Evolutionary conservation across 2,888 invertebrate species (phyloP).

Genomic region (Coenonympha arcania): DNA sequence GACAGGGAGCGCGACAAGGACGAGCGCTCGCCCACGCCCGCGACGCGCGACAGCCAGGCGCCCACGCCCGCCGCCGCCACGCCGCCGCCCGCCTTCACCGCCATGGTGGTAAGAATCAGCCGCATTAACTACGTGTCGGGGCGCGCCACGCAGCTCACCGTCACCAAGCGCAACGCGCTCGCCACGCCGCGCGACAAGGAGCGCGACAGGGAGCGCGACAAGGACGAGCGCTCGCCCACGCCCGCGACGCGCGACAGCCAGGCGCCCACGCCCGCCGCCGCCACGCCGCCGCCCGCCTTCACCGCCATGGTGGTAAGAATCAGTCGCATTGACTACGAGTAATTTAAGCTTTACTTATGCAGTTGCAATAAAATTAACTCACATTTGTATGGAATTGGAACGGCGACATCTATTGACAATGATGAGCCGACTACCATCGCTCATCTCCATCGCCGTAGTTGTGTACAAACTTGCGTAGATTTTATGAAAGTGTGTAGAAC

Average conservation of each 20-base stretch:
- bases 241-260: slow-evolving; percentile 39
- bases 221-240: slow-evolving; percentile 66
- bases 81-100: slow-evolving; percentile 53
- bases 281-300: slow-evolving; percentile 55
- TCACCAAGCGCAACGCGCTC: slow-evolving; percentile 85
- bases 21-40: slow-evolving; percentile 42
- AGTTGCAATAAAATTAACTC: no score
- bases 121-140: slow-evolving; percentile 69
- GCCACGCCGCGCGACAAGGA: slow-evolving; percentile 67
- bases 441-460: no score
- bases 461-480: no score
- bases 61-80: slow-evolving; percentile 44
- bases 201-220: slow-evolving; percentile 50
- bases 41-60: slow-evolving; percentile 41
- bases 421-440: no score
- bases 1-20: slow-evolving; percentile 70
- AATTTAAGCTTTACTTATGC: no score
- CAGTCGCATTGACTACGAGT: slow-evolving; percentile 56
- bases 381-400: no score
- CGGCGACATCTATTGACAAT: no score
- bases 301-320: slow-evolving; percentile 48
- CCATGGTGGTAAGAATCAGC: slow-evolving; percentile 44
- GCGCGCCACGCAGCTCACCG: slow-evolving; percentile 77
- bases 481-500: no score
- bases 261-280: slow-evolving; percentile 43